Evolutionary conservation across 2,113 vertebrate species (phyloP).

Genomic region (Aldabrachelys gigantea): DNA sequence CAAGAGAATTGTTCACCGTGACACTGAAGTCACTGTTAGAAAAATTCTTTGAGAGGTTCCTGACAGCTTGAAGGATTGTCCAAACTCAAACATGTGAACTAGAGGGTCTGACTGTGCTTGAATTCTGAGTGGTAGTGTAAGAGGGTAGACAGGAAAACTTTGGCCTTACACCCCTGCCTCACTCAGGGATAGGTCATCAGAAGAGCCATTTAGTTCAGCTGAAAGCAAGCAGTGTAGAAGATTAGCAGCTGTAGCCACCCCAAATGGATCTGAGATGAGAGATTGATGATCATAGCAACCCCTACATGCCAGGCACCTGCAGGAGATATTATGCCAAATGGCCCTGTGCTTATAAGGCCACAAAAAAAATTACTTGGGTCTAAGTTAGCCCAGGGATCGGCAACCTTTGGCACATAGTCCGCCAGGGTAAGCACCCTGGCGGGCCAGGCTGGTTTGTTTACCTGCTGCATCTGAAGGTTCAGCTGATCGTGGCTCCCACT

Average conservation of each 20-base stretch:
- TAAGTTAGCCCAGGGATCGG: background rate
- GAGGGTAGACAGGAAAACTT: background rate
- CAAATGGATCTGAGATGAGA: background rate
- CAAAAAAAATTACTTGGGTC: background rate
- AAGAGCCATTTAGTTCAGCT: background rate
- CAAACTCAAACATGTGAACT: background rate
- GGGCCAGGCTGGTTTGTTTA: too few relatives aligned
- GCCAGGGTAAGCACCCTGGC: too few relatives aligned
- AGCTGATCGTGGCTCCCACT: too few relatives aligned
- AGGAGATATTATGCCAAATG: background rate
- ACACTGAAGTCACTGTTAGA: background rate
- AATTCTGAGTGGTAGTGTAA: background rate
- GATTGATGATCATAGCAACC: background rate
- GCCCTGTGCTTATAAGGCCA: background rate
- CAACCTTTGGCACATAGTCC: too few relatives aligned
- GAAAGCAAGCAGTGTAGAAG: background rate
- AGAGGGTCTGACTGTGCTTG: background rate
- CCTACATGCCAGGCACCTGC: background rate
- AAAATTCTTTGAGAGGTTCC: background rate
- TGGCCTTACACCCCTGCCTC: background rate
- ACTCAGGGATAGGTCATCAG: background rate
- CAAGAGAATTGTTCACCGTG: background rate
- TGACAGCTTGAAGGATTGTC: background rate
- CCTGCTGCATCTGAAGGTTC: too few relatives aligned
- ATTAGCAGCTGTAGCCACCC: background rate